Percentiles rank a stretch among this genome's conserved stretches.
These are phyloP conservation scores for Myotis pilosus DNA, from an alignment of 2,797 vertebrate species.

Conservation along the genomic window DNA sequence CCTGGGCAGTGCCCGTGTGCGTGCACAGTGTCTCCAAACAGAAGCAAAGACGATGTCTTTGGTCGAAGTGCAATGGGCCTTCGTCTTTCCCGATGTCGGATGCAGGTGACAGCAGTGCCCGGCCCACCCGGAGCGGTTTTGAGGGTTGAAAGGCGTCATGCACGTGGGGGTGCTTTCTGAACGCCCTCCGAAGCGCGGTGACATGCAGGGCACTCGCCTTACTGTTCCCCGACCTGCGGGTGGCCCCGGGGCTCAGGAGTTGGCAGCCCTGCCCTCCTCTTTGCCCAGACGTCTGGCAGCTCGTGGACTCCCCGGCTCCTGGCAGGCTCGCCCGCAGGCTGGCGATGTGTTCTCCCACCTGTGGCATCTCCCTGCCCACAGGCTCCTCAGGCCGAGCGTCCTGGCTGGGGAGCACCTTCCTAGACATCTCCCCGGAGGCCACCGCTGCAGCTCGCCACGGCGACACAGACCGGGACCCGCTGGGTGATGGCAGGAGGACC, in stretches of 20 bases:
- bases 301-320: neutral
- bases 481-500: neutral
- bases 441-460: neutral
- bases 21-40: neutral
- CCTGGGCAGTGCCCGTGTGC: neutral
- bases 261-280: neutral
- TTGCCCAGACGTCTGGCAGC: neutral
- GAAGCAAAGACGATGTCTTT: neutral
- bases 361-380: slow-evolving; percentile 10
- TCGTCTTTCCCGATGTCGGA: neutral
- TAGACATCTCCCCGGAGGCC: neutral
- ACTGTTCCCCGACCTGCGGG: neutral
- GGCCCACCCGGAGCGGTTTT: neutral
- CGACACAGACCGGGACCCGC: neutral
- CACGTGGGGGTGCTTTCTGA: neutral
- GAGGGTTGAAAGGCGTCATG: neutral
- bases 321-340: neutral
- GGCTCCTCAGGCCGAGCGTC: neutral
- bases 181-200: neutral
- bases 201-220: neutral
- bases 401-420: neutral
- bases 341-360: slow-evolving; percentile 16
- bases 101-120: neutral
- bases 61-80: neutral
- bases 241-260: neutral